These are phyloP conservation scores for Actinernus sp. DNA, from an alignment of 92 coral and sea anemone genomes.

Conservation along the genomic window DNA sequence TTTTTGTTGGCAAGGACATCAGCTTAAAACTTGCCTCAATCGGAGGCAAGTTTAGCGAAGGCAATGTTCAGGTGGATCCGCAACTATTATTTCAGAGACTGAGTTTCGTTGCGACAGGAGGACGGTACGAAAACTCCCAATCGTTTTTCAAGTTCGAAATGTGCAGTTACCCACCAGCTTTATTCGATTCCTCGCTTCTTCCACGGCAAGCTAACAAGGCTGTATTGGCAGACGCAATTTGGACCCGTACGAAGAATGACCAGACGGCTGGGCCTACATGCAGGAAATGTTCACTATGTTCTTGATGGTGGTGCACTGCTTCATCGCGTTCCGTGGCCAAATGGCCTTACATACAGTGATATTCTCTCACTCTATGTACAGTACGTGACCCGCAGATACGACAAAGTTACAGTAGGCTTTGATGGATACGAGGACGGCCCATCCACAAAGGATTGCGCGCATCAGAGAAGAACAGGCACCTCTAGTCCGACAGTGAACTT, in stretches of 20 bases:
- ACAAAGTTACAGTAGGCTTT: conserved; percentile 20
- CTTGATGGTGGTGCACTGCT: conserved; percentile 44
- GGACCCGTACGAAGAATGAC: conserved; percentile 14
- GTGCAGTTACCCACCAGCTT: too few species aligned
- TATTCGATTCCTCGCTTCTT: conserved; percentile 39
- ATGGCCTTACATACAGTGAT: conserved; percentile 16
- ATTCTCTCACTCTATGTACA: conserved; percentile 17
- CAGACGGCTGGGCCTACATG: conserved; percentile 1
- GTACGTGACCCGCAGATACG: conserved; percentile 24
- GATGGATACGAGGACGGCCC: conserved; percentile 15
- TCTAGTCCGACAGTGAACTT: conserved; percentile 5
- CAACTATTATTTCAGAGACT: background rate
- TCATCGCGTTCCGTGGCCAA: conserved; percentile 34
- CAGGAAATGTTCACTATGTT: background rate
- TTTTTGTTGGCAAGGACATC: background rate
- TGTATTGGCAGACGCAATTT: conserved; percentile 44
- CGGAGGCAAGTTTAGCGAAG: background rate
- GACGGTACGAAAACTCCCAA: background rate
- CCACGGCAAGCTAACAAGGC: conserved; percentile 58
- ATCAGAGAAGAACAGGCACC: conserved; percentile 3
- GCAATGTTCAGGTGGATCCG: background rate
- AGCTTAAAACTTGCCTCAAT: background rate
- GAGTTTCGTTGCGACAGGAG: background rate
- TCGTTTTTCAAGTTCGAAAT: background rate
- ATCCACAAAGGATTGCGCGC: conserved; percentile 12